These are phyloP conservation scores for Hoplodrina blanda DNA, from an alignment of 2,888 invertebrate genomes.

Conservation along the genomic window DNA sequence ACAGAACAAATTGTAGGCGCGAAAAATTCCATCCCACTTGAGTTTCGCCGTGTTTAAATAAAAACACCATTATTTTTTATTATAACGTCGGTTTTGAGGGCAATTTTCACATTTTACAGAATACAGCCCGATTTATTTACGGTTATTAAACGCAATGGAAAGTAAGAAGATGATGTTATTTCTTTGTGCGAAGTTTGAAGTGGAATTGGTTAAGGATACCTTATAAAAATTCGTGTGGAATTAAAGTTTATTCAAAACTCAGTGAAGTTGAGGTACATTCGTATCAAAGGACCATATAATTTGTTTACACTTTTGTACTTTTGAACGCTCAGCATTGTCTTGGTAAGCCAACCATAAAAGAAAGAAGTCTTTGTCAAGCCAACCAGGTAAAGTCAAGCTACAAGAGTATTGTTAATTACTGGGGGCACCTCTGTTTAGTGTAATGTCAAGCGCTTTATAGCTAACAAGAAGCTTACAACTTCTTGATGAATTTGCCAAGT, in stretches of 20 bases:
- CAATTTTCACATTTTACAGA: slow-evolving; percentile 58
- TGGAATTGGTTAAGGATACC: slow-evolving; percentile 1
- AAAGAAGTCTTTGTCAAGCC: not conserved
- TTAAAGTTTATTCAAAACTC: slow-evolving; percentile 2
- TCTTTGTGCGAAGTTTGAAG: slow-evolving; percentile 18
- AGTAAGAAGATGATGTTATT: slow-evolving; percentile 26
- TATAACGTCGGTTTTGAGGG: slow-evolving; percentile 50
- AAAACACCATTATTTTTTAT: slow-evolving; percentile 69
- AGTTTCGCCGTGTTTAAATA: slow-evolving; percentile 65
- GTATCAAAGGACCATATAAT: not conserved
- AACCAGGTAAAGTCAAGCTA: not conserved
- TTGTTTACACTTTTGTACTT: not conserved
- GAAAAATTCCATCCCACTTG: slow-evolving; percentile 69
- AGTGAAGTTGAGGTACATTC: not conserved
- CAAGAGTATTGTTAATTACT: not conserved
- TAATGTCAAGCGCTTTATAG: slow-evolving; percentile 1
- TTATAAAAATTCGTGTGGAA: not conserved
- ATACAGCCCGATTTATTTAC: slow-evolving; percentile 57
- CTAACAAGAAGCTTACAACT: not conserved
- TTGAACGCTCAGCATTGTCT: not conserved
- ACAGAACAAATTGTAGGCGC: slow-evolving; percentile 71
- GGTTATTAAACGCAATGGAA: slow-evolving; percentile 46
- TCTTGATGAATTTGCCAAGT: slow-evolving; percentile 11
- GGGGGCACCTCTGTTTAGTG: not conserved
- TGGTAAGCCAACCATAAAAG: not conserved